phyloP scores from a whole-genome alignment of 1,140 invertebrate genomes.

The Eciton burchellii region DNA sequence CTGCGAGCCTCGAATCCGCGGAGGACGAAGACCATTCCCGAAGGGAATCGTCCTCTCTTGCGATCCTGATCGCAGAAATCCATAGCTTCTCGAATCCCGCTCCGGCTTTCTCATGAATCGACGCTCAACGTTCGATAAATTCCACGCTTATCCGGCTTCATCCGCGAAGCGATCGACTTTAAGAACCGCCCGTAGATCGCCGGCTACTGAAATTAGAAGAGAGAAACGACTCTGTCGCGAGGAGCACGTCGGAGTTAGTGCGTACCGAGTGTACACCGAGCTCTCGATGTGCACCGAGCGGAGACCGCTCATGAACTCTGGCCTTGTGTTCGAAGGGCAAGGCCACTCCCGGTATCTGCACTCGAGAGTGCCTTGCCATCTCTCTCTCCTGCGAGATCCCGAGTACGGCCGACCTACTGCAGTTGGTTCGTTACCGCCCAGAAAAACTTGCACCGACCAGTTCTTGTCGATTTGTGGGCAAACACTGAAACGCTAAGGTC shows the following conservation, averaged over 20 bases:
- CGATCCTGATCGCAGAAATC: neutral
- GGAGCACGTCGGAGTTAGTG: conserved; percentile 15
- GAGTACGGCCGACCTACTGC: conserved; percentile 71
- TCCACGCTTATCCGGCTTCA: no score
- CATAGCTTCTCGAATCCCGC: neutral
- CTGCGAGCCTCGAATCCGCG: neutral
- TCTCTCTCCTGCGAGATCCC: conserved; percentile 43
- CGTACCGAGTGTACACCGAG: conserved; percentile 4
- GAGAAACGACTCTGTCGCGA: neutral
- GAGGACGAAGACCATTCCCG: neutral
- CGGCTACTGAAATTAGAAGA: neutral
- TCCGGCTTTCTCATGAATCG: neutral
- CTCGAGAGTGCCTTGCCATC: conserved; percentile 20
- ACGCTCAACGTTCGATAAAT: neutral
- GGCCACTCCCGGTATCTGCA: conserved; percentile 66
- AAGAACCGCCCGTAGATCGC: no score
- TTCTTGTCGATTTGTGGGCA: conserved; percentile 81
- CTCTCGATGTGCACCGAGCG: conserved; percentile 34
- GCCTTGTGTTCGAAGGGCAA: conserved; percentile 77
- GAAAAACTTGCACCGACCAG: conserved; percentile 79
- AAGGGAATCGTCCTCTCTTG: neutral
- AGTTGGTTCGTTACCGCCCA: conserved; percentile 73
- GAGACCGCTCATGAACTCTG: conserved; percentile 76
- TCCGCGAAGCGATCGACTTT: no score
- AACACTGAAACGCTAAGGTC: conserved; percentile 78